phyloP scores from a whole-genome alignment of 2,113 vertebrate species.

The Hippocampus barbouri region DNA sequence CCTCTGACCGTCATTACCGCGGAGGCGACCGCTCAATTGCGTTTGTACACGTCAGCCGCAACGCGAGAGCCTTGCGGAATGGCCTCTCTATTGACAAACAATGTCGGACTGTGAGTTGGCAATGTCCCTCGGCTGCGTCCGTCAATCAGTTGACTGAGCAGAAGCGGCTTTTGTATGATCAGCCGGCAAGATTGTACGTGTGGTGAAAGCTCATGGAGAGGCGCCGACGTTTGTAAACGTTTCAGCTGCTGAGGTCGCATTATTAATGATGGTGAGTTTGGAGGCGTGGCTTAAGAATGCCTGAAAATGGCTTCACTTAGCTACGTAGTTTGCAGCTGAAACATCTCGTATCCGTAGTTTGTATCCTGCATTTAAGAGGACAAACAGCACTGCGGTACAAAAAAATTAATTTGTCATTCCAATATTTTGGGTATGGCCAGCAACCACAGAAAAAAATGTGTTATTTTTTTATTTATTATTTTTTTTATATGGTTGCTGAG shows the following conservation, averaged over 20 bases:
- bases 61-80: slow-evolving; percentile 21
- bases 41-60: slow-evolving; percentile 17
- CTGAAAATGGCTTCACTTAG: too few relatives aligned
- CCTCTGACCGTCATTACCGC: slow-evolving; percentile 51
- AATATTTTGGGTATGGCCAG: too few relatives aligned
- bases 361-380: too few relatives aligned
- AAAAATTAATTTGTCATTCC: too few relatives aligned
- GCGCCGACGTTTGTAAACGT: neutral
- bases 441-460: too few relatives aligned
- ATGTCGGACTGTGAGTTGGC: slow-evolving; percentile 34
- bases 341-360: too few relatives aligned
- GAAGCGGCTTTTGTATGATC: slow-evolving; percentile 28
- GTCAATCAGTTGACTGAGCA: slow-evolving; percentile 13
- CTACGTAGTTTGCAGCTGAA: too few relatives aligned
- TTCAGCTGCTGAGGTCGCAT: slow-evolving; percentile 8
- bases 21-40: slow-evolving; percentile 23
- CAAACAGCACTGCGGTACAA: too few relatives aligned
- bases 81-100: slow-evolving; percentile 29
- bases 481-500: too few relatives aligned
- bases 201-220: slow-evolving; percentile 1
- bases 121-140: slow-evolving; percentile 25
- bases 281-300: neutral
- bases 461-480: too few relatives aligned
- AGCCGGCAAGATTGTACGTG: slow-evolving; percentile 3
- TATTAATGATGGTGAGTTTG: slow-evolving; percentile 43